These are phyloP conservation scores for Agrenia bidenticulata DNA, from an alignment of 2,888 invertebrate species.

Conservation along the genomic window DNA sequence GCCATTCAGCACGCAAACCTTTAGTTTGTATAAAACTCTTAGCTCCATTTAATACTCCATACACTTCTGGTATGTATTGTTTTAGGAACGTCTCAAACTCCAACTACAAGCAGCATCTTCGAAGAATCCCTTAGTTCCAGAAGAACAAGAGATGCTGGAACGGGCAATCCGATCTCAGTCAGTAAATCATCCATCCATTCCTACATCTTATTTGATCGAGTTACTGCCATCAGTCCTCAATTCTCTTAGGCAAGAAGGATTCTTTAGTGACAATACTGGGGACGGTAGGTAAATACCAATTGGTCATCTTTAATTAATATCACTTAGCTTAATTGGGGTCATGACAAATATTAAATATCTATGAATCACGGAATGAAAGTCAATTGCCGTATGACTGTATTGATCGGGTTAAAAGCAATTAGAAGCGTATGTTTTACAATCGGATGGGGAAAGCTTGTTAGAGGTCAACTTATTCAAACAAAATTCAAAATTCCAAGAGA, in stretches of 20 bases:
- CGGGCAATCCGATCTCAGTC: conserved; percentile 3
- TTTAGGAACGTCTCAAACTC: conserved; percentile 34
- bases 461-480: too few relatives aligned
- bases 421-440: too few relatives aligned
- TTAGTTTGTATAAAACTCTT: too few relatives aligned
- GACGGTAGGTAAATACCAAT: conserved; percentile 27
- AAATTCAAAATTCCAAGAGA: too few relatives aligned
- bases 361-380: conserved; percentile 7
- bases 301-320: background rate
- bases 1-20: too few relatives aligned
- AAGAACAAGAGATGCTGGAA: conserved; percentile 9
- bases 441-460: too few relatives aligned
- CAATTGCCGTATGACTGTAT: too few relatives aligned
- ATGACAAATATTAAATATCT: background rate
- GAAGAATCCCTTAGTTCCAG: background rate
- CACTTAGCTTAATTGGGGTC: background rate
- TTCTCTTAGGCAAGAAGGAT: conserved; percentile 49
- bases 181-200: conserved; percentile 15
- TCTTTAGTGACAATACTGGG: conserved; percentile 36
- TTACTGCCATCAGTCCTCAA: conserved; percentile 50
- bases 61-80: too few relatives aligned
- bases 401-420: too few relatives aligned
- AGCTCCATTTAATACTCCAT: too few relatives aligned
- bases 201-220: conserved; percentile 45
- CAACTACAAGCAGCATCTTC: background rate